Evolutionary conservation across 1,140 invertebrate species (phyloP).

Genomic region (Hirudo medicinalis): DNA sequence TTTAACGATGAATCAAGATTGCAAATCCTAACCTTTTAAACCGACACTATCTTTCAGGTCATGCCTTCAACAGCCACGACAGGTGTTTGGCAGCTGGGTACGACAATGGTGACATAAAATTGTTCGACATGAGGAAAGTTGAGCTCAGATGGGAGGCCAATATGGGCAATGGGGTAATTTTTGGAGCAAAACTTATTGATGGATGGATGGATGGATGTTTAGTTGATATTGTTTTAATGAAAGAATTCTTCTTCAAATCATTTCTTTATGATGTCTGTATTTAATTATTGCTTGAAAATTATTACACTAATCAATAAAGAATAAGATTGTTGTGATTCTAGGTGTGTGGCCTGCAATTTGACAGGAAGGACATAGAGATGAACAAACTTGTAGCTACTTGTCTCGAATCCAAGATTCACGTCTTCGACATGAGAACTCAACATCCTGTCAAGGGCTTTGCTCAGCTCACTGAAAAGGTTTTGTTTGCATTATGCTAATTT

Average conservation of each 20-base stretch:
- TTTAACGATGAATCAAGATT: too few relatives aligned
- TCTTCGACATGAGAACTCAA: constrained; percentile 75
- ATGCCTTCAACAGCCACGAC: constrained; percentile 72
- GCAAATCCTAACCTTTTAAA: too few relatives aligned
- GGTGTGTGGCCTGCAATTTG: constrained; percentile 79
- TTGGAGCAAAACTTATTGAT: not conserved
- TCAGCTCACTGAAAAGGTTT: constrained; percentile 57
- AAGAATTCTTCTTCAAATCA: too few relatives aligned
- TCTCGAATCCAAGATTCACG: constrained; percentile 77
- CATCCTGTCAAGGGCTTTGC: constrained; percentile 77
- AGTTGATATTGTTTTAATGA: not conserved
- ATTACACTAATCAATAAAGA: too few relatives aligned
- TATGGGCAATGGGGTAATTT: constrained; percentile 71
- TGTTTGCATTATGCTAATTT: not conserved
- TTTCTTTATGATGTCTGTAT: too few relatives aligned
- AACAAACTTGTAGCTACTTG: constrained; percentile 86
- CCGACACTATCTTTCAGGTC: constrained; percentile 40
- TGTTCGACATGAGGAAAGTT: constrained; percentile 81
- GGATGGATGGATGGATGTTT: too few relatives aligned
- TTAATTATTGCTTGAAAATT: too few relatives aligned
- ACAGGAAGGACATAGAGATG: constrained; percentile 83
- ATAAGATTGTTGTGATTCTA: constrained; percentile 28
- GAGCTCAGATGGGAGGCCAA: constrained; percentile 75
- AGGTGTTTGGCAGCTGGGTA: constrained; percentile 75
- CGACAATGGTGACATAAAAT: constrained; percentile 89